phyloP scores from a whole-genome alignment of 2,888 invertebrate species.

The Stenolophus ochropezus region DNA sequence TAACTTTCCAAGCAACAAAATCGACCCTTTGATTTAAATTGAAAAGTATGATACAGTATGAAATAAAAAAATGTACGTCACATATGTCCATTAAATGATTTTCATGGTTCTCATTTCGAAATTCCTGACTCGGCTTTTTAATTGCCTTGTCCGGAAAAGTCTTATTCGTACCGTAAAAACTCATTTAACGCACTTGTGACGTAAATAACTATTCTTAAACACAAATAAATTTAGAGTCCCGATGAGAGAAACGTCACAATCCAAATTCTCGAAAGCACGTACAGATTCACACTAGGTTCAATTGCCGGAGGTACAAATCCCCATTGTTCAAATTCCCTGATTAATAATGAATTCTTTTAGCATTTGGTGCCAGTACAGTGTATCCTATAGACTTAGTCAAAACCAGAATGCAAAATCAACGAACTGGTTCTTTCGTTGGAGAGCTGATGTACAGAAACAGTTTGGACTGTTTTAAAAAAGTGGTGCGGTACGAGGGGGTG shows the following conservation, averaged over 20 bases:
- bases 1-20: no score
- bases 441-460: constrained; percentile 98
- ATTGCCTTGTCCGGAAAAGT: no score
- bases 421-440: constrained; percentile 95
- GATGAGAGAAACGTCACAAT: constrained; percentile 91
- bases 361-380: constrained; percentile 97
- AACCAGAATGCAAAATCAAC: constrained; percentile 99
- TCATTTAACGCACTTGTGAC: no score
- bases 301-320: constrained; percentile 91
- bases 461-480: constrained; percentile 97
- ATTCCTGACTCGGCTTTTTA: no score
- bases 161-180: no score
- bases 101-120: no score
- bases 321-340: background rate
- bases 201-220: no score
- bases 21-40: no score
- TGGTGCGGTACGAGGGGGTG: constrained; percentile 89
- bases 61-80: no score
- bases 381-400: constrained; percentile 99
- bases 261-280: constrained; percentile 93
- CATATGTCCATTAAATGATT: no score
- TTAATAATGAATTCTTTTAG: constrained; percentile 73
- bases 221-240: constrained; percentile 89
- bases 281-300: constrained; percentile 94
- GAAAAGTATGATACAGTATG: no score